Evolutionary conservation across 2,113 vertebrate species (phyloP), one percentile per base, ranked within the genome.

Genomic region (Zootoca vivipara): DNA sequence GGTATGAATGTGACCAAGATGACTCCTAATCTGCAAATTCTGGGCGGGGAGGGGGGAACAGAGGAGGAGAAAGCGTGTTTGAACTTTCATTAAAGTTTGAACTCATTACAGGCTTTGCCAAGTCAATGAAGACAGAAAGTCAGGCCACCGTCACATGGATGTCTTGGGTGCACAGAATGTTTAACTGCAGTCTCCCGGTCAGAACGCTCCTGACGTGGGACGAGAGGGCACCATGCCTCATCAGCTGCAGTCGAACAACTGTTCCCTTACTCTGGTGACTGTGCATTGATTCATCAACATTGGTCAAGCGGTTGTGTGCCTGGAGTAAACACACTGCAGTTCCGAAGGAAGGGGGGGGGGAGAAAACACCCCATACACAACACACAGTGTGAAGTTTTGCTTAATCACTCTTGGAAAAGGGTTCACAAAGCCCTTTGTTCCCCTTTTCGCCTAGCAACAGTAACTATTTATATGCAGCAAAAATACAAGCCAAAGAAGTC

Each of bases 401-500:
- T 90, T 72, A 78, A 67, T 84, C 77, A 85, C n/a, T 67, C 72
- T 79, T 46, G 88, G 73, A 72, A 87, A 92, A 92, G 10, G 2
- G 67, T 70, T 90, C 89, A 92, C 10, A 92, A 67, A 78, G 90
- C 80, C 75, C 85, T 90, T 89, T 88, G 74, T 91, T 93, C 91
- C 85, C 70, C 86, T 88, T 80, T 73, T 86, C 42, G 77, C 72
- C 75, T 94, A 89, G 78, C 52, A 94, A 89, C 83, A 93, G 74
- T 88, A 83, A 35, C 81, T 88, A 77, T 65, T 80, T 83, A 82
- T 30, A n/a, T 33, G 46, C 13, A 7, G 40, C 46, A 52, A 62
- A 62, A 83, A 78, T 13, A 67, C 9, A 77, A 88, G n/a, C 40
- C 72, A 73, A 62, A 5, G 2, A 52, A n/a, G 67, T 67, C 22